Evolutionary conservation across 2,888 invertebrate species (phyloP), one percentile per base, ranked within the genome.

Genomic region (Catotricha subobsoleta): DNA sequence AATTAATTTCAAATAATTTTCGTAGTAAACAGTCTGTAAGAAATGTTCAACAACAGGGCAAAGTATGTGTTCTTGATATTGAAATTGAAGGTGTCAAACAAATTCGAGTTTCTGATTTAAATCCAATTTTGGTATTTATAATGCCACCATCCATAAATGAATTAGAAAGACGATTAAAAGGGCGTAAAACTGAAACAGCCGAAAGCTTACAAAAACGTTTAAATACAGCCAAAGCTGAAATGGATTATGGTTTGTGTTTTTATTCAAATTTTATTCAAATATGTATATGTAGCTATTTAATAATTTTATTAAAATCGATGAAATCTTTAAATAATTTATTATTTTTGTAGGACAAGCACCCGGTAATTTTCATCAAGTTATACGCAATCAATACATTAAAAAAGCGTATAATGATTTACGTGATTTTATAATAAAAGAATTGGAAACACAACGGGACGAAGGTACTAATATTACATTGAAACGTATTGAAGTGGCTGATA

Each of bases 41-140:
- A 50, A 75, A 76, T 46, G 84, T 97, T 1, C 74, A 76, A 45
- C 64, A 68, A 13, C 67, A 74, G 13, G 94, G 94, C 3, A 81
- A 81, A 56, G 76, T 95, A 31, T 95, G 95, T 56, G 76, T 97
- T 2, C 64, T 97, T 48, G 97, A 97, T 57, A 87, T 97, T 49
- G 95, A 97, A 52, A 76, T 88, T 41, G 86, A 95, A 65, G 97
- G 95, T 16, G 94, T 95, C 0, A 83, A 84, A 51, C 82, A 77
- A 60, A 76, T 97, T 10, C 87, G 84, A 54, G 68, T 73, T 43
- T 80, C 82, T 18, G 74, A 82, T 53, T 65, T 95, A 9, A 72
- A 87, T 57, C 86, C 94, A 0, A 65, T 83, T 51, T 76, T 80
- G 48, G 76, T 98, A 18, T 94, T 94, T 59, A 72, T 98, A 27